Evolutionary conservation across 2,113 vertebrate genomes (phyloP), one percentile per base, ranked within the genome.

Genomic region (Lontra canadensis): DNA sequence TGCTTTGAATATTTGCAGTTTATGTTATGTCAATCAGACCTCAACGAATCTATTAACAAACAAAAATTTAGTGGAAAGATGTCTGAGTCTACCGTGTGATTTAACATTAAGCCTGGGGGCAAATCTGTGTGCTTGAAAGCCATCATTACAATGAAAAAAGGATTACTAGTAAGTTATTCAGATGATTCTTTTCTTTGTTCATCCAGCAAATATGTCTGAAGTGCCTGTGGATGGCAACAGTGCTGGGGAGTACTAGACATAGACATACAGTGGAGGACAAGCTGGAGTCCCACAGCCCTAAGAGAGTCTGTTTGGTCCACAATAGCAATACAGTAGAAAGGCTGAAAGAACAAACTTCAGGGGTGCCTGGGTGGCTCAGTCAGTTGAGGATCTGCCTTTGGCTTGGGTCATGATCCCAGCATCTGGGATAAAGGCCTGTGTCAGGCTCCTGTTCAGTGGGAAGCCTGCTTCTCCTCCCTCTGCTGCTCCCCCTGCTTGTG

Each of bases 41-140:
- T 88, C 23, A 85, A 49, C 11, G 73, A 88, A 92, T 84, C 44
- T 84, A 55, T 76, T 85, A n/a, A 80, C 91, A 67, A 96, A 26
- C 11, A 74, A 96, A 96, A 81, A 69, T 39, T 39, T 42, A 85
- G 9, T 39, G 13, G 31, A 7, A 88, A 69, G 8, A 74, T 84
- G n/a, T 84, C 11, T 71, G 26, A 57, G 7, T 85, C 42, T 65
- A 49, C 21, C 12, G 9, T n/a, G 8, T 49, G 47, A 81, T 23
- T n/a, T 86, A 74, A 90, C 65, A 26, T 52, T 93, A 57, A 59
- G 57, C 29, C 86, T 81, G 21, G 63, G 55, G 36, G 34, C 44
- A 93, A 42, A 82, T 90, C n/a, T 69, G 10, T 81, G 7, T 34
- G 13, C 36, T 39, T 12, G 57, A 63, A 93, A 93, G 18, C 8